Base-by-base conservation (phyloP, 1,140 invertebrate species). In the Drosophila sturtevanti region DNA sequence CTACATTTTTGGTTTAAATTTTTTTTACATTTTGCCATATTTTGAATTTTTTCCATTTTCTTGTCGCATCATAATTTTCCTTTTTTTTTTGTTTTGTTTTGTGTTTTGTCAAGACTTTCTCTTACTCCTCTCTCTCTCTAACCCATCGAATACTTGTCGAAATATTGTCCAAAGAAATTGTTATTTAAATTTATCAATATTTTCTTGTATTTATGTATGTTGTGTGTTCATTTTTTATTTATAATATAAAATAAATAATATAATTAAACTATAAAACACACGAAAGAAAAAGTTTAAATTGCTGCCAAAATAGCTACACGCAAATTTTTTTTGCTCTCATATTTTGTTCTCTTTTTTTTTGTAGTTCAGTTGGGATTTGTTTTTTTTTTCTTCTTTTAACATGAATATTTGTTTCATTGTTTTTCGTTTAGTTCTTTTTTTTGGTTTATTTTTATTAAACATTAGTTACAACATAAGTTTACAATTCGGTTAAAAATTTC, bases 1-100 rank as follows among this genome's bases (percentile, higher is more conserved):
- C 82, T 86, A 86, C 79, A 89, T 86, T 86, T 86, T 86, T 86
- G 82, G 82, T 86, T 86, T 86, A 82, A 86, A 82, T 86, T 87
- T 89, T 38, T 31, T 48, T 48, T 48, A 48, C 41, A 48, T 11
- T 48, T 48, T 48, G 41, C 41, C 41, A 48, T 48, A 48, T 48
- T 21, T 48, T 48, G 41, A 44, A 44, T 18, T 44, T 48, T 14
- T 48, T 31, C 27, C 27, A 21, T 48, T 44, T 7, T 16, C 7
- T 16, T 44, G 14, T 44, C 14, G 41, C 16, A 16, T 44, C 2
- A 31, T 31, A 44, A 7, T 44, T 85, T 77, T 77, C 54, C 76
- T 62, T 59, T 76, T 77, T 77, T 77, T 81, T 78, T 64, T 18
- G 16, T 34, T 68, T 41, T 68, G 2, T 31, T 31, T 4, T 31